These are phyloP conservation scores for Myathropa florea DNA, from an alignment of 2,888 invertebrate genomes.

Conservation along the genomic window DNA sequence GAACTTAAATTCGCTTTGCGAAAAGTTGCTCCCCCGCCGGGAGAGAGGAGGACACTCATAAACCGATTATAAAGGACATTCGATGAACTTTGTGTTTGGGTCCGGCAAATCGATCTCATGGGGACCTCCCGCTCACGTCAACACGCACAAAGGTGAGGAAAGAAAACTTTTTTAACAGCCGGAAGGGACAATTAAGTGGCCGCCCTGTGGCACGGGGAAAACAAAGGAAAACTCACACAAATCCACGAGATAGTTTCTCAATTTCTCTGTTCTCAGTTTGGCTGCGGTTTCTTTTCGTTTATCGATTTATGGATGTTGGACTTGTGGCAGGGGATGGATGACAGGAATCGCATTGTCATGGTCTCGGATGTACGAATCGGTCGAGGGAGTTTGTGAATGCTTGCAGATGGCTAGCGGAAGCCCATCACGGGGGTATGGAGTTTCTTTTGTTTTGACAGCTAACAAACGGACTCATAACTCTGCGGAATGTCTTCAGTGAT, in stretches of 20 bases:
- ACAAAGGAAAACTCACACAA: constrained; percentile 21
- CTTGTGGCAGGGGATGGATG: constrained; percentile 49
- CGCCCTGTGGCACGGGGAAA: constrained; percentile 31
- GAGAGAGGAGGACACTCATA: constrained; percentile 35
- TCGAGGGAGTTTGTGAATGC: constrained; percentile 44
- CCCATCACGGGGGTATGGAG: background rate
- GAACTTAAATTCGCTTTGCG: constrained; percentile 42
- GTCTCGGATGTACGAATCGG: constrained; percentile 24
- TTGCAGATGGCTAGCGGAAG: constrained; percentile 36
- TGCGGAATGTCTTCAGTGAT: background rate
- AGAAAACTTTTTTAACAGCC: constrained; percentile 63
- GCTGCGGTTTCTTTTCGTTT: constrained; percentile 14
- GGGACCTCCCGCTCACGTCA: constrained; percentile 33
- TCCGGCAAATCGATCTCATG: constrained; percentile 48
- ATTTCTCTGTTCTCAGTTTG: background rate
- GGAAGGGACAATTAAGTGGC: constrained; percentile 43
- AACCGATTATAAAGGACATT: constrained; percentile 56
- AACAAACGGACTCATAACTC: background rate
- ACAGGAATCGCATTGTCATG: constrained; percentile 55
- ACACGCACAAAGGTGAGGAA: constrained; percentile 34
- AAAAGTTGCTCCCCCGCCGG: background rate
- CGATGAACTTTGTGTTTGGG: constrained; percentile 25
- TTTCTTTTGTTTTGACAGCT: background rate
- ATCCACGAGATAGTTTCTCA: background rate
- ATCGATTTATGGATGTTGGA: constrained; percentile 42